Conservation (phyloP, 1,140 invertebrate genomes). For the Oryctes rhinoceros region DNA sequence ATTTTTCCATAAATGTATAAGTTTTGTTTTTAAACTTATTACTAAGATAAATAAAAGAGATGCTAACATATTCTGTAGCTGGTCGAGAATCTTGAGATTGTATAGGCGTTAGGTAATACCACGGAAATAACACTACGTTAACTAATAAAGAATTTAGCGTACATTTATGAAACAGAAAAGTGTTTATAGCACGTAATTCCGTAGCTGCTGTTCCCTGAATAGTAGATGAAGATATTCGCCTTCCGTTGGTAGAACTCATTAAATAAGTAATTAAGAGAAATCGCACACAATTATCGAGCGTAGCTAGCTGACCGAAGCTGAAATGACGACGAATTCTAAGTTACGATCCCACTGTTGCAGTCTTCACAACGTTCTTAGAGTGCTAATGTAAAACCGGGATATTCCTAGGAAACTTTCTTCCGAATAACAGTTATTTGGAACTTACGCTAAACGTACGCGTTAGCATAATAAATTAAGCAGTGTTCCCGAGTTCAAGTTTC, state of each 20-base stretch:
- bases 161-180: too few relatives aligned
- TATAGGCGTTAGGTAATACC: too few relatives aligned
- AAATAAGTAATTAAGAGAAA: slow-evolving; percentile 2
- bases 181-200: too few relatives aligned
- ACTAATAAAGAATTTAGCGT: too few relatives aligned
- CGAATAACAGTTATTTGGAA: background rate
- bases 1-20: too few relatives aligned
- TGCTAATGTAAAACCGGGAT: background rate
- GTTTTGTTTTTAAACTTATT: too few relatives aligned
- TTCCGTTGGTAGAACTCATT: background rate
- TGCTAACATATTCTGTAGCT: too few relatives aligned
- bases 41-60: too few relatives aligned
- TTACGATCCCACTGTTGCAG: background rate
- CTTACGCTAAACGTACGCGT: background rate
- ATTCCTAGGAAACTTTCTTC: background rate
- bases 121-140: too few relatives aligned
- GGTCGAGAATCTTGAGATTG: too few relatives aligned
- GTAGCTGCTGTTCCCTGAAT: background rate
- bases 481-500: too few relatives aligned
- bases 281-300: background rate
- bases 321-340: slow-evolving; percentile 18
- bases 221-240: background rate
- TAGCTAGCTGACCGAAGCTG: background rate
- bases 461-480: too few relatives aligned
- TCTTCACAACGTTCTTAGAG: background rate